Conservation (phyloP, 2,113 vertebrate genomes). For the Ceyx cyanopectus region DNA sequence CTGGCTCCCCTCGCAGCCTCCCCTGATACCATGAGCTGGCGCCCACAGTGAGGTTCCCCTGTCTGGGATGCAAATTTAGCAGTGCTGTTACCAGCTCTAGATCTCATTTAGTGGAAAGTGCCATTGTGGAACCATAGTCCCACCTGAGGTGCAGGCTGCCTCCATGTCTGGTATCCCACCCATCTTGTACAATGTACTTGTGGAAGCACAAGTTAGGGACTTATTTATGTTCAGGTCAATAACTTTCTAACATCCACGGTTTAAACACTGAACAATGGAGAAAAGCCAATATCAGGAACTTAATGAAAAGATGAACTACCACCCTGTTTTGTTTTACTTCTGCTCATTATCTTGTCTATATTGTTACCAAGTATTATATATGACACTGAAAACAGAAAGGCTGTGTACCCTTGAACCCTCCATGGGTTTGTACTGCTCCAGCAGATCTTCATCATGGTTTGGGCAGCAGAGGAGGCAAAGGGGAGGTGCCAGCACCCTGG, state of each 20-base stretch:
- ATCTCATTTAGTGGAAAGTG: not conserved
- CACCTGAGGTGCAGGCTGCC: not conserved
- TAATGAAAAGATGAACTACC: not conserved
- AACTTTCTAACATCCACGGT: not conserved
- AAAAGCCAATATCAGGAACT: not conserved
- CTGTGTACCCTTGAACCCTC: not conserved
- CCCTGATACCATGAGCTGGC: not conserved
- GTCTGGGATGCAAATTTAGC: not conserved
- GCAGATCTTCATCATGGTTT: not conserved
- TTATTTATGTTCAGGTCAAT: not conserved
- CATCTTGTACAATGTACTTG: not conserved
- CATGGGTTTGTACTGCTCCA: rapidly evolving
- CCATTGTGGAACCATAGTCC: not conserved
- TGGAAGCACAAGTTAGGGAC: not conserved
- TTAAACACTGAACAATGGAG: not conserved
- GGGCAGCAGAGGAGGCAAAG: not conserved
- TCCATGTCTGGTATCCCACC: rapidly evolving
- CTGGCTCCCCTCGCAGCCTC: not conserved
- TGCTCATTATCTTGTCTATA: not conserved
- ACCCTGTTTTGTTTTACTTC: not conserved
- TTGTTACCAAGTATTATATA: not conserved
- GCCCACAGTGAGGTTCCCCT: not conserved
- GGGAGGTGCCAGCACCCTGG: not conserved
- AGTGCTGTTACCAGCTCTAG: not conserved
- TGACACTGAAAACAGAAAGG: not conserved